Conservation (phyloP, 2,888 invertebrate genomes). For the Dilophus febrilis region DNA sequence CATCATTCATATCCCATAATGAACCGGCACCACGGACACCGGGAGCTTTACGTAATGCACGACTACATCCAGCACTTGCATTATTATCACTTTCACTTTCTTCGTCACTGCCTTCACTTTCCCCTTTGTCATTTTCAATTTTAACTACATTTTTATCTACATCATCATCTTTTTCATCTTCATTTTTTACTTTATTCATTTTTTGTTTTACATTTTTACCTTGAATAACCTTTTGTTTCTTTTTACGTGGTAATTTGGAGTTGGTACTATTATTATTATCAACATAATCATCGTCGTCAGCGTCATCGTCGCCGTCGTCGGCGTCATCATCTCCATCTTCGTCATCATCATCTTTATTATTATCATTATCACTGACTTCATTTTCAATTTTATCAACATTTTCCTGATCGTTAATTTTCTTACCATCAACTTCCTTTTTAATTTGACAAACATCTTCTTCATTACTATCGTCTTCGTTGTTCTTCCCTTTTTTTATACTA, state of each 20-base stretch:
- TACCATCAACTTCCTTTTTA: slow-evolving; percentile 8
- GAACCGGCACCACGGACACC: slow-evolving; percentile 62
- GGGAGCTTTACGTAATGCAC: slow-evolving; percentile 52
- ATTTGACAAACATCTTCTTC: slow-evolving; percentile 5
- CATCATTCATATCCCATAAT: slow-evolving; percentile 66
- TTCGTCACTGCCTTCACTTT: slow-evolving; percentile 13
- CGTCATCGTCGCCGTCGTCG: no score
- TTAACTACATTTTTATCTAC: slow-evolving; percentile 11
- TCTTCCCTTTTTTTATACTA: no score
- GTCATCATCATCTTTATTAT: slow-evolving; percentile 1
- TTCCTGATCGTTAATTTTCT: slow-evolving; percentile 11
- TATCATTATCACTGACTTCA: slow-evolving; percentile 1
- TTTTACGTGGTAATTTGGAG: no score
- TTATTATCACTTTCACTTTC: slow-evolving; percentile 10
- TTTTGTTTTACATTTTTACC: no score
- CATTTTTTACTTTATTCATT: neutral
- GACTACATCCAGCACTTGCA: slow-evolving; percentile 23
- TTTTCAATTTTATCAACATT: slow-evolving; percentile 8
- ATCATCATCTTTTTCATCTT: slow-evolving; percentile 9
- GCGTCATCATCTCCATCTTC: slow-evolving; percentile 10
- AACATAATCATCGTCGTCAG: no score
- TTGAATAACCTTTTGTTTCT: no score
- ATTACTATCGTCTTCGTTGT: no score
- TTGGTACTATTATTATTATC: no score
- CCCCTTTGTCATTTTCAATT: slow-evolving; percentile 7